phyloP scores from a whole-genome alignment of 1,140 invertebrate species.

The Zaprionus capensis region DNA sequence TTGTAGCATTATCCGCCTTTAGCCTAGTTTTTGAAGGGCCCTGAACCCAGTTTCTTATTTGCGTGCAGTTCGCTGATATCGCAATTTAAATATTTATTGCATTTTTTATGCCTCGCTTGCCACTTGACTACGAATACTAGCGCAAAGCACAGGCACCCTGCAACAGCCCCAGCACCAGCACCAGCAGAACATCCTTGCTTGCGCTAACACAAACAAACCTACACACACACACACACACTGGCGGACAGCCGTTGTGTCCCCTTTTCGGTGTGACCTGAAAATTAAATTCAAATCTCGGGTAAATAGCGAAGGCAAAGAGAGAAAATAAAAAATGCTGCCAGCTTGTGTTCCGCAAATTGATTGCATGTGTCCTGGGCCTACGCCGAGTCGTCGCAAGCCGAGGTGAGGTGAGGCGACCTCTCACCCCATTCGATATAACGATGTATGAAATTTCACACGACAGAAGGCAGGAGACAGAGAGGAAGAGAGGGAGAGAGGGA shows the following conservation, averaged over 20 bases:
- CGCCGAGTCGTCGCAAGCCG: neutral
- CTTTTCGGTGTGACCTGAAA: slow-evolving; percentile 71
- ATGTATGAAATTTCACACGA: slow-evolving; percentile 74
- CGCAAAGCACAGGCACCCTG: slow-evolving; percentile 5
- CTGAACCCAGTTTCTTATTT: slow-evolving; percentile 56
- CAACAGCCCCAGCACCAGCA: neutral
- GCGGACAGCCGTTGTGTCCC: slow-evolving; percentile 23
- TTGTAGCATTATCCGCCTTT: slow-evolving; percentile 62
- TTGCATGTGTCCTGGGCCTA: slow-evolving; percentile 46
- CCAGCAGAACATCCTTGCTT: slow-evolving; percentile 24
- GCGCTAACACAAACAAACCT: slow-evolving; percentile 9
- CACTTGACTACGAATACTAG: slow-evolving; percentile 54
- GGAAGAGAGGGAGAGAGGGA: neutral
- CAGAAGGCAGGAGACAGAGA: neutral
- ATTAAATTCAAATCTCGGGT: slow-evolving; percentile 81
- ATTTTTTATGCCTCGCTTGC: slow-evolving; percentile 70
- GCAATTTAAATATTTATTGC: slow-evolving; percentile 81
- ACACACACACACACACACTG: neutral
- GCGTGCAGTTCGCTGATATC: slow-evolving; percentile 74
- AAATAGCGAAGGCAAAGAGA: slow-evolving; percentile 63
- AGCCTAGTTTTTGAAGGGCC: slow-evolving; percentile 64
- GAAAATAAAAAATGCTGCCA: slow-evolving; percentile 35
- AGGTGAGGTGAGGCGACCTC: neutral
- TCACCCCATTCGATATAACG: slow-evolving; percentile 52
- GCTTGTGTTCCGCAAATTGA: slow-evolving; percentile 54